These are phyloP conservation scores for Bacillus rossius DNA, from an alignment of 1,140 invertebrate genomes.

Conservation along the genomic window DNA sequence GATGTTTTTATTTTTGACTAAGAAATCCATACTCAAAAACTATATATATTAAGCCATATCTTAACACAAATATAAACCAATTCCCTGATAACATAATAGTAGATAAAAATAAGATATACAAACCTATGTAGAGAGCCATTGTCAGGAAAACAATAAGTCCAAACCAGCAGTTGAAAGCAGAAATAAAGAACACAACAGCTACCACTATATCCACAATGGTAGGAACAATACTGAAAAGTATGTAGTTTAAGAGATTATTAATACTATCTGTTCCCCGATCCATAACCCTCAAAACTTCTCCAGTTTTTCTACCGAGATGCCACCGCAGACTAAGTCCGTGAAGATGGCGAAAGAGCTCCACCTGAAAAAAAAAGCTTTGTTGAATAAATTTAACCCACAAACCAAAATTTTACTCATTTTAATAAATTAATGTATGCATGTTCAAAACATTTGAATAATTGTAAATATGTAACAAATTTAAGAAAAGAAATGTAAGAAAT, in stretches of 20 bases:
- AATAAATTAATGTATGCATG: not conserved
- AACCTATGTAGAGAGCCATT: slow-evolving; percentile 90
- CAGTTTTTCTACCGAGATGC: slow-evolving; percentile 91
- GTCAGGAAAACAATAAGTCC: slow-evolving; percentile 90
- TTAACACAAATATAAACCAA: too few species aligned
- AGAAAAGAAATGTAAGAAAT: too few species aligned
- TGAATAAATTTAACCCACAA: slow-evolving; percentile 5
- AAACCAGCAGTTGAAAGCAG: slow-evolving; percentile 88
- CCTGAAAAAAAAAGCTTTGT: slow-evolving; percentile 46
- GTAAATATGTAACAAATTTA: slow-evolving; percentile 39
- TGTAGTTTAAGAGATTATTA: slow-evolving; percentile 86
- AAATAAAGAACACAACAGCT: slow-evolving; percentile 86
- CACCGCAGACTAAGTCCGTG: slow-evolving; percentile 81
- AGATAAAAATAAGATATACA: slow-evolving; percentile 42
- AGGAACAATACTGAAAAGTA: slow-evolving; percentile 82
- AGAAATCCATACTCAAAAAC: too few species aligned
- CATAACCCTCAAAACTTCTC: slow-evolving; percentile 91
- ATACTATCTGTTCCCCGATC: slow-evolving; percentile 94
- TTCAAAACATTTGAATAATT: slow-evolving; percentile 2
- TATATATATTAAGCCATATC: too few species aligned
- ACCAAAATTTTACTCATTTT: not conserved
- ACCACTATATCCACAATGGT: slow-evolving; percentile 90
- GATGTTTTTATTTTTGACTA: too few species aligned
- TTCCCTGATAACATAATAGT: too few species aligned
- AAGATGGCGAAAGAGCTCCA: slow-evolving; percentile 77